Evolutionary conservation across 2,113 vertebrate species (phyloP).

Genomic region (Bungarus multicinctus): DNA sequence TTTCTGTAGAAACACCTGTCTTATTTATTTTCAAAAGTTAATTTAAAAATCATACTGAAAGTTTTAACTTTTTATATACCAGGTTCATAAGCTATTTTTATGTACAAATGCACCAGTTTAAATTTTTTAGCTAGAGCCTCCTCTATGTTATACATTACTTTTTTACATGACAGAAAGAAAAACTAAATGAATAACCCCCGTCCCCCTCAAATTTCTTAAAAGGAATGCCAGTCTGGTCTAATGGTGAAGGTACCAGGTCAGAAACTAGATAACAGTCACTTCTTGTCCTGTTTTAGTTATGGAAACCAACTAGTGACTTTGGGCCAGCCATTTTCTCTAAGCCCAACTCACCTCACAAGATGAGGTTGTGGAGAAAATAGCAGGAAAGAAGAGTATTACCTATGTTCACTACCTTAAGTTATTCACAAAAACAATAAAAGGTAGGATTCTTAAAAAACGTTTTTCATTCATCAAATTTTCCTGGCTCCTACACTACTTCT

Average conservation of each 20-base stretch:
- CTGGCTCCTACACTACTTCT: not conserved
- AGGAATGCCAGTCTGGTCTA: not conserved
- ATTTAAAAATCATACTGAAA: not conserved
- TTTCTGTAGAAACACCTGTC: not conserved
- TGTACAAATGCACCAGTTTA: not conserved
- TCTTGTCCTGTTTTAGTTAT: not conserved
- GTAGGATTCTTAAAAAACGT: not conserved
- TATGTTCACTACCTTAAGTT: not conserved
- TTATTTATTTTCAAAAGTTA: not conserved
- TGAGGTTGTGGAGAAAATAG: not conserved
- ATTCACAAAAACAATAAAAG: not conserved
- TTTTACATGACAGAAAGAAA: not conserved
- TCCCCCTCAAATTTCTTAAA: not conserved
- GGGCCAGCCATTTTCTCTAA: not conserved
- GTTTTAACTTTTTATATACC: not conserved
- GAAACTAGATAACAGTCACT: not conserved
- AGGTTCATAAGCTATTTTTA: not conserved
- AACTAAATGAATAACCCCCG: not conserved
- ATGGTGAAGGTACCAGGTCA: not conserved
- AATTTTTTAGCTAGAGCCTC: not conserved
- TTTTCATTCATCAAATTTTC: not conserved
- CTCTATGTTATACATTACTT: not conserved
- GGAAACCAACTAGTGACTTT: not conserved
- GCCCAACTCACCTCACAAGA: not conserved
- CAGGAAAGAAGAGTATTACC: not conserved